Base-by-base conservation (phyloP, 2,888 invertebrate genomes). In the Caenorhabditis drosophilae region DNA sequence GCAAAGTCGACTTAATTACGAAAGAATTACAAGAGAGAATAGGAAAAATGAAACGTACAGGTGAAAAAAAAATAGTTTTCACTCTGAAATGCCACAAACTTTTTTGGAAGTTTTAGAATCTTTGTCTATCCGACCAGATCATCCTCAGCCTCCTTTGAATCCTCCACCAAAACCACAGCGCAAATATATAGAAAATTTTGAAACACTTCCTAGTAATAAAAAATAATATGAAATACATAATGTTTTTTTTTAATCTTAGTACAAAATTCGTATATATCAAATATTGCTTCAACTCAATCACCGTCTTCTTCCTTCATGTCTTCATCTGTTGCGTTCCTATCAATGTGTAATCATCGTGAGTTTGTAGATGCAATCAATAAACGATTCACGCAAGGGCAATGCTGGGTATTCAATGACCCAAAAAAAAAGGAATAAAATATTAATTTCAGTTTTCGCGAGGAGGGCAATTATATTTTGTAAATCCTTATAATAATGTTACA, bases 401-500 rank as follows among this genome's bases (percentile, higher is more conserved):
- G 67, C 40, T 71, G 70, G 70, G 70, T 67, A 6, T 27, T 51
- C 38, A 2, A 11, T n/a, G n/a, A n/a, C n/a, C n/a, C n/a, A n/a
- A n/a, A n/a, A n/a, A n/a, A n/a, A n/a, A n/a, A n/a, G n/a, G n/a
- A n/a, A n/a, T n/a, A n/a, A n/a, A n/a, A n/a, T 27, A 16, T n/a
- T 12, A 12, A 20, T 57, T 67, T 56, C 42, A 71, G 70, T 71
- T 71, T 27, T 61, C 61, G 18, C 60, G 60, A 40, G 64, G 64
- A 11, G 64, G 61, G 2, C 60, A 64, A n/a, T n/a, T 71, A 11
- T 58, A 53, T 44, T 74, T 74, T 48, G 58, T 70, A 16, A 74
- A 74, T 44, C 70, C 74, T 0, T 74, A 67, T 47, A 67, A 68
- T 34, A 60, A 71, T 22, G 58, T 74, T 1, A 61, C 74, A 2